These are phyloP conservation scores for Dynastes tityus DNA, from an alignment of 2,888 invertebrate genomes.

Conservation along the genomic window DNA sequence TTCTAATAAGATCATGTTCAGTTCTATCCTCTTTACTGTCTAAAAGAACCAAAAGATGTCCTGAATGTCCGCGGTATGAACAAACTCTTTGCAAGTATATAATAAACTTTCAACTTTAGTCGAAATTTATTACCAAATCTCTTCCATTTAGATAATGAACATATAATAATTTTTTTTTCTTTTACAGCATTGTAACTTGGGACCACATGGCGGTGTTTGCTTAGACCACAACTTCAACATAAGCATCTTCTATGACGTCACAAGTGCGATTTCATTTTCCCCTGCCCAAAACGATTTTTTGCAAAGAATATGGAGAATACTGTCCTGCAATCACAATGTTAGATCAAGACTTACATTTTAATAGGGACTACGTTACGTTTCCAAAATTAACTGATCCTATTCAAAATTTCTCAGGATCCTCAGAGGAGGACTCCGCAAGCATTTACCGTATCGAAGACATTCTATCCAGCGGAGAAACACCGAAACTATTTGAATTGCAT, in stretches of 20 bases:
- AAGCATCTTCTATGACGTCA: background rate
- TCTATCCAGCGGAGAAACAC: background rate
- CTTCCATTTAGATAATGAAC: no score
- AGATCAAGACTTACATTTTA: background rate
- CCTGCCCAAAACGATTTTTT: background rate
- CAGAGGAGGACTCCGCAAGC: background rate
- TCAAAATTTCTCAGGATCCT: background rate
- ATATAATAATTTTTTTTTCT: background rate
- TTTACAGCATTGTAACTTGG: background rate
- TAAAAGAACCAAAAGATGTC: no score
- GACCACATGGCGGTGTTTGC: background rate
- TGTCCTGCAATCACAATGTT: background rate
- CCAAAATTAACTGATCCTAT: background rate
- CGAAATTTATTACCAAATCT: no score
- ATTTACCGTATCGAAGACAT: background rate
- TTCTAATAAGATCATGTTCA: no score
- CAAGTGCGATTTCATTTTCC: slow-evolving; percentile 2
- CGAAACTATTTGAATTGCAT: background rate
- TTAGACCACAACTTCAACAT: background rate
- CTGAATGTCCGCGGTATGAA: no score
- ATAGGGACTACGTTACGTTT: background rate
- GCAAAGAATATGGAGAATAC: background rate
- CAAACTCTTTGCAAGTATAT: no score
- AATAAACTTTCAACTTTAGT: no score
- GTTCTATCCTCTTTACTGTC: no score